Conservation (phyloP, 2,888 invertebrate species). For the Volucella bombylans region DNA sequence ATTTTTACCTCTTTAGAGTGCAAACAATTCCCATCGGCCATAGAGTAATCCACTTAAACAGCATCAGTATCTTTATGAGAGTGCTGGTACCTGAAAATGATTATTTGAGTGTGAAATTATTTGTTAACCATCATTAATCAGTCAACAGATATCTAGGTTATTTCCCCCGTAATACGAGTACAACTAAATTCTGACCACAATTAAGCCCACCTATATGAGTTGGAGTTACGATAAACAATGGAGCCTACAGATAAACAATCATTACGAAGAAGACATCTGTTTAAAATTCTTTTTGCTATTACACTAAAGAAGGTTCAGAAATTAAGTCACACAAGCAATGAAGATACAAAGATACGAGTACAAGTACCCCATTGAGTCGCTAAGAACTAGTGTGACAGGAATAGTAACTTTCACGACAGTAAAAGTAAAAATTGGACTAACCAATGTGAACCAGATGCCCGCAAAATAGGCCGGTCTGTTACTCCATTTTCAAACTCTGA, state of each 20-base stretch:
- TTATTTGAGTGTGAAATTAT: conserved; percentile 45
- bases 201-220: conserved; percentile 34
- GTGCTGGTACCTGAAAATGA: conserved; percentile 8
- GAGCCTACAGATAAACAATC: background rate
- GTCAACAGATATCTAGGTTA: conserved; percentile 46
- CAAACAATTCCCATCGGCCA: conserved; percentile 10
- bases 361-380: background rate
- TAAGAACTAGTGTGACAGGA: background rate
- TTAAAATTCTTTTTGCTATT: conserved; percentile 11
- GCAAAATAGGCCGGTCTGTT: conserved; percentile 15
- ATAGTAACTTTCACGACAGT: conserved; percentile 29
- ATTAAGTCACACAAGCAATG: conserved; percentile 28
- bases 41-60: background rate
- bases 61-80: background rate
- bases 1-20: conserved; percentile 20
- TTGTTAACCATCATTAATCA: conserved; percentile 46
- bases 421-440: conserved; percentile 40
- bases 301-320: conserved; percentile 33
- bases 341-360: conserved; percentile 9
- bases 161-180: conserved; percentile 1
- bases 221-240: too few species aligned
- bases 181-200: conserved; percentile 18
- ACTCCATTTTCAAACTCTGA: background rate
- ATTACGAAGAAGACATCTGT: conserved; percentile 24
- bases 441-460: background rate